These are phyloP conservation scores for Anastatus disparis DNA, from an alignment of 1,140 invertebrate species.

Conservation along the genomic window DNA sequence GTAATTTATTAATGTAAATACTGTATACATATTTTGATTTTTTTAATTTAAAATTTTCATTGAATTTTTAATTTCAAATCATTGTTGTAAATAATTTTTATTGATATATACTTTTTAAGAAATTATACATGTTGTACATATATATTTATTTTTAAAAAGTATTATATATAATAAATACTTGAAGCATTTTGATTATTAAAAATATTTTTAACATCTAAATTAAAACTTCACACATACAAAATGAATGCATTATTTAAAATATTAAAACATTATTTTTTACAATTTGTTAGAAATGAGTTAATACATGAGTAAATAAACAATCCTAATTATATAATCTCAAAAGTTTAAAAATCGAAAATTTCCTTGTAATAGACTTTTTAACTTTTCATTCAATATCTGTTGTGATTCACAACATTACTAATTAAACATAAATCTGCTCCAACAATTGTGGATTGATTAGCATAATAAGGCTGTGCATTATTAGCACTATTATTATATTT, in stretches of 20 bases:
- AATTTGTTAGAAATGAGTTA: slow-evolving; percentile 2
- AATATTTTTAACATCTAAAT: slow-evolving; percentile 39
- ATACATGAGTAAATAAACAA: no score
- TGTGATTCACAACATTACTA: slow-evolving; percentile 59
- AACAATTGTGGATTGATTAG: slow-evolving; percentile 64
- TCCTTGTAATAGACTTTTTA: not conserved
- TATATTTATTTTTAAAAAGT: slow-evolving; percentile 26
- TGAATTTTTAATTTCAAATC: not conserved
- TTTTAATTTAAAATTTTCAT: no score
- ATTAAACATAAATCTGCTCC: slow-evolving; percentile 61
- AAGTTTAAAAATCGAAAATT: not conserved
- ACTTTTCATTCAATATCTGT: slow-evolving; percentile 55
- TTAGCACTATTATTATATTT: slow-evolving; percentile 70
- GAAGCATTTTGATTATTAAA: slow-evolving; percentile 31
- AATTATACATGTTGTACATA: slow-evolving; percentile 17
- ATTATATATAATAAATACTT: slow-evolving; percentile 25
- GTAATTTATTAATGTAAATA: slow-evolving; percentile 19
- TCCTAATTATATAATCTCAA: not conserved
- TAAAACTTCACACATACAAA: slow-evolving; percentile 9
- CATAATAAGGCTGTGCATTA: slow-evolving; percentile 62
- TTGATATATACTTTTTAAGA: slow-evolving; percentile 28
- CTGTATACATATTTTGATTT: slow-evolving; percentile 3
- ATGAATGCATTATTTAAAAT: not conserved
- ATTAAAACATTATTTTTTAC: not conserved
- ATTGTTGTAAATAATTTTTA: slow-evolving; percentile 29